Percentiles rank a stretch among this genome's conserved stretches.
phyloP scores from a whole-genome alignment of 2,797 vertebrate genomes.

The Channallabes apus region DNA sequence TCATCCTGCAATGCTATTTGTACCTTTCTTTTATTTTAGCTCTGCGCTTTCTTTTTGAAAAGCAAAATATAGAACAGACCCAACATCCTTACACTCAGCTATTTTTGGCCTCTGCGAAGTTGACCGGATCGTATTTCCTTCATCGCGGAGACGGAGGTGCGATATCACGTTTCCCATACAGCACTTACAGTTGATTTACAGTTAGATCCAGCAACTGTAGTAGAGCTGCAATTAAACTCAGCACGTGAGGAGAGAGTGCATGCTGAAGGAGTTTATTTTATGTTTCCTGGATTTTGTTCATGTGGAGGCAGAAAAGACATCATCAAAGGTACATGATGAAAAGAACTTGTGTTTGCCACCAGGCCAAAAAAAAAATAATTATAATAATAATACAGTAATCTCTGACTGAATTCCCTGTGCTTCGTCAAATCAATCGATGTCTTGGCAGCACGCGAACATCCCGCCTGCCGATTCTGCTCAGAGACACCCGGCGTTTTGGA shows the following conservation, averaged over 20 bases:
- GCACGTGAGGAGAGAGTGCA: background rate
- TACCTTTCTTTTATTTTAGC: background rate
- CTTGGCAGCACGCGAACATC: background rate
- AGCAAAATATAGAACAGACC: slow-evolving; percentile 32
- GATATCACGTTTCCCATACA: slow-evolving; percentile 39
- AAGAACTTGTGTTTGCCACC: background rate
- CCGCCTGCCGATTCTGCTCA: background rate
- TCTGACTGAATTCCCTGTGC: slow-evolving; percentile 23
- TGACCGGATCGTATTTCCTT: slow-evolving; percentile 28
- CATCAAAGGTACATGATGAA: background rate
- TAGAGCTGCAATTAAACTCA: slow-evolving; percentile 9
- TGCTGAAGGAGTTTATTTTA: background rate
- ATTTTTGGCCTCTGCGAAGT: slow-evolving; percentile 30
- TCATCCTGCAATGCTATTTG: background rate
- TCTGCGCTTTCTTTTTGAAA: slow-evolving; percentile 10
- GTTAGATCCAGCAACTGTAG: slow-evolving; percentile 36
- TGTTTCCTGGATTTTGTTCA: background rate
- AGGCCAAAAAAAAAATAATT: slow-evolving; percentile 8
- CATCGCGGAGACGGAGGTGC: slow-evolving; percentile 6
- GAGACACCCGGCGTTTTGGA: background rate
- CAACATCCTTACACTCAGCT: slow-evolving; percentile 31
- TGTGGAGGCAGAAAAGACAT: slow-evolving; percentile 19
- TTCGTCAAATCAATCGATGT: slow-evolving; percentile 21
- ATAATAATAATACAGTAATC: too few species aligned
- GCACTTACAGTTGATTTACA: slow-evolving; percentile 34